These are phyloP conservation scores for Malurus cyaneus DNA, from an alignment of 2,113 vertebrate genomes.

Conservation along the genomic window DNA sequence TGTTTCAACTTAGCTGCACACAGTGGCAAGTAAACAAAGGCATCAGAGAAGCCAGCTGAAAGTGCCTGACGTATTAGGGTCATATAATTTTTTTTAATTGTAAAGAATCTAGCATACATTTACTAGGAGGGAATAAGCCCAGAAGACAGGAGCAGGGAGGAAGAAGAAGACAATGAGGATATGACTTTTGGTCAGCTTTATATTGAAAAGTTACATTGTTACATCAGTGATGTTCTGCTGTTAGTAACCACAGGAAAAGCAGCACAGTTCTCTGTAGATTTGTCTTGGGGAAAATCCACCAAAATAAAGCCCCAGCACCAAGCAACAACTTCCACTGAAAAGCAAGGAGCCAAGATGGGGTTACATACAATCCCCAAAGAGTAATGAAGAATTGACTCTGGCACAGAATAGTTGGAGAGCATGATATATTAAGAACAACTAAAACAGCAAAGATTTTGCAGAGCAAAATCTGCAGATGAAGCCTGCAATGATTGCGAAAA, in stretches of 20 bases:
- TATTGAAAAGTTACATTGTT: background rate
- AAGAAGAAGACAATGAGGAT: background rate
- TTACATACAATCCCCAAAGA: background rate
- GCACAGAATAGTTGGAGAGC: background rate
- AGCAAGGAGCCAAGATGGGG: background rate
- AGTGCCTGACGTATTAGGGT: slow-evolving; percentile 36
- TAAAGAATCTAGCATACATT: background rate
- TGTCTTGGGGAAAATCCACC: background rate
- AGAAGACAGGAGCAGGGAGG: background rate
- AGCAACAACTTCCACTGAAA: background rate
- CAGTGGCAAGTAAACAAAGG: slow-evolving; percentile 49
- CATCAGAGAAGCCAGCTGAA: slow-evolving; percentile 34
- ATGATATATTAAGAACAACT: background rate
- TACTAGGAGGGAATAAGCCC: background rate
- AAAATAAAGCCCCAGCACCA: background rate
- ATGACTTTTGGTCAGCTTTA: background rate
- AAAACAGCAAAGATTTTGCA: background rate
- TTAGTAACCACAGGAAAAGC: background rate
- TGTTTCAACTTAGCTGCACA: slow-evolving; percentile 46
- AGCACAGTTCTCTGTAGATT: background rate
- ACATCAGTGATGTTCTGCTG: background rate
- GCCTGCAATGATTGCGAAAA: background rate
- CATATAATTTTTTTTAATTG: background rate
- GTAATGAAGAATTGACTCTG: background rate
- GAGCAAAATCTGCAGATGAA: background rate